Evolutionary conservation across 2,888 invertebrate species (phyloP), one percentile per base, ranked within the genome.

Genomic region (Maniola hyperantus): DNA sequence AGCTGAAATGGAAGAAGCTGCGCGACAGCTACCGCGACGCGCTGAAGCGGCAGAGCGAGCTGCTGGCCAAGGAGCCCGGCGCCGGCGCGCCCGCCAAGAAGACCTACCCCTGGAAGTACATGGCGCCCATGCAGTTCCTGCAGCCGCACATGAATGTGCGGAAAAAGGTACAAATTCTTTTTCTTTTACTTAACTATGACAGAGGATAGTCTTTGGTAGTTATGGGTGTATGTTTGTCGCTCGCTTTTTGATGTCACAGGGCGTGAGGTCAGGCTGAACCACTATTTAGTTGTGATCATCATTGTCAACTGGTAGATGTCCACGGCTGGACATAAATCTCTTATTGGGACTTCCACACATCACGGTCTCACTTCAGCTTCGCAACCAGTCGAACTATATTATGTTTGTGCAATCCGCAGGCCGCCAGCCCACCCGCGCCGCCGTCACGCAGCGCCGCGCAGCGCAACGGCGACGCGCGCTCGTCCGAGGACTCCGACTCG

Each of bases 21-120:
- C 87, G 91, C 33, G 91, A 91, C 80, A 89, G 91, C 75, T 91
- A 91, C 80, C 87, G 91, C 64, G 91, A 91, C 76, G 91, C 91
- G 44, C 80, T 91, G 36, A 91, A 90, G 77, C 81, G 91, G 5
- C 90, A 90, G 74, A 84, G 77, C 76, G 91, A 91, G 73, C 81
- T 84, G 86, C 71, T 82, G 71, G 82, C 88, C 63, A 79, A 79
- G 73, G 88, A 83, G 67, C 86, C 81, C 10, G 54, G 64, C 58
- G 73, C 70, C 64, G 34, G n/a, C n/a, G 36, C 11, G 39, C 66
- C 76, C 36, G 73, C 75, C 70, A 87, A 85, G 79, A 84, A 84
- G 76, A 78, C 72, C 71, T 87, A 84, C 79, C 84, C 88, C 18
- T 91, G 91, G 91, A 89, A 89, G 80, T 91, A 91, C 80, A 84